These are phyloP conservation scores for Graptemys geographica DNA, from an alignment of 2,797 vertebrate species.

Conservation along the genomic window DNA sequence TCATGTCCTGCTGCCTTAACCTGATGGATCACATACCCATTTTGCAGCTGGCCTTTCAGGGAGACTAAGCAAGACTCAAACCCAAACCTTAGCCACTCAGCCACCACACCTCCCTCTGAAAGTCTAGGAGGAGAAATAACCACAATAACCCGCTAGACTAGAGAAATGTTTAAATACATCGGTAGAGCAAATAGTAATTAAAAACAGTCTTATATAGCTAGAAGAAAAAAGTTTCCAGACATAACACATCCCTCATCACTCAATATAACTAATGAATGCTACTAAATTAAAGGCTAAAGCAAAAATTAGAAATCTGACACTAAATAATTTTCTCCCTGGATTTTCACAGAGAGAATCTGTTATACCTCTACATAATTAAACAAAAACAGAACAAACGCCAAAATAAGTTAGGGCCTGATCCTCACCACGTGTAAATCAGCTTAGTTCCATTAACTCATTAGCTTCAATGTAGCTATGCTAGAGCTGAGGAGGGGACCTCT, in stretches of 20 bases:
- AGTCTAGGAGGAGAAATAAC: background rate
- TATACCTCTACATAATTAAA: background rate
- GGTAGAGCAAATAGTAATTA: background rate
- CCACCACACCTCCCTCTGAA: background rate
- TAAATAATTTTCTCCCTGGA: background rate
- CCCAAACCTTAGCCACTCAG: background rate
- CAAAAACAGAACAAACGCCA: background rate
- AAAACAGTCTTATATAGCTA: constrained; percentile 32
- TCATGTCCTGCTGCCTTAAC: background rate
- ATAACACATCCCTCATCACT: constrained; percentile 13
- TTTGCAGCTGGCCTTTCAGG: background rate
- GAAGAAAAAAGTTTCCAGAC: constrained; percentile 22
- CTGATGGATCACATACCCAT: background rate
- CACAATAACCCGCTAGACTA: constrained; percentile 1
- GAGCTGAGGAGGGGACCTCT: background rate
- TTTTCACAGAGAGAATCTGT: background rate
- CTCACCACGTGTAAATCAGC: background rate
- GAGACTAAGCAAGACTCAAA: background rate
- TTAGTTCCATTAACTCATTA: constrained; percentile 4
- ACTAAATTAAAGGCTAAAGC: constrained; percentile 25
- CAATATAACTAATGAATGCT: background rate
- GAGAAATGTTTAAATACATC: background rate
- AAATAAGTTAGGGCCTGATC: background rate
- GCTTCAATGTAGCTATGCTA: background rate
- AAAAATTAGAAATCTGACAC: constrained; percentile 1